Base-by-base conservation (phyloP, 2,797 vertebrate species). In the Manis javanica region DNA sequence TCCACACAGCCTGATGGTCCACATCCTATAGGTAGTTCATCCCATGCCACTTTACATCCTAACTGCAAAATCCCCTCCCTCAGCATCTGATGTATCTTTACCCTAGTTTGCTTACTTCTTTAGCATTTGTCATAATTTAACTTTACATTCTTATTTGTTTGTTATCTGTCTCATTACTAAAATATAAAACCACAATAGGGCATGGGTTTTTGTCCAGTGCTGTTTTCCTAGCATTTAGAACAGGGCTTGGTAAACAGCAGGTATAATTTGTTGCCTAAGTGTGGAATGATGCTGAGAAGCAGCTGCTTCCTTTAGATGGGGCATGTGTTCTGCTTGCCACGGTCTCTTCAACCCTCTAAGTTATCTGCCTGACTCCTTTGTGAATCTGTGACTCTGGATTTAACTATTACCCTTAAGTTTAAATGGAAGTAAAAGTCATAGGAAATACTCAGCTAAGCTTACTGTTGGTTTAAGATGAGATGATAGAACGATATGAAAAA, bases 401-500 rank as follows among this genome's bases (percentile, higher is more conserved):
- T 77, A 55, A n/a, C 23, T 90, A 21, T 82, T 63, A 26, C n/a
- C 34, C 39, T 51, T 81, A 90, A 83, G 91, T 84, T 77, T 55
- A 95, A 91, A 90, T 10, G 21, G 21, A 95, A 90, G 37, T 51
- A 34, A 84, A 74, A 90, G 29, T 49, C 37, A 68, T 42, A 39
- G 5, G 61, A 94, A 61, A 61, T n/a, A 63, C 77, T 93, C 46
- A 57, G 24, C 23, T 84, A 66, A 68, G 1, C 23, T 86, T 61
- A 85, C 34, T 87, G 12, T 31, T 86, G 42, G 3, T 63, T 96
- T 96, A 71, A 96, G 24, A 82, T 55, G 71, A 92, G 19, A 26
- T 85, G 34, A 21, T 96, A 69, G 16, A 96, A 88, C 5, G 7
- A 0, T 53, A 34, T 46, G 59, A 29, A 93, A 82, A 92, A 84